A percentile compares a stretch with the other conserved stretches of the same genome.
These are phyloP conservation scores for Phrynocephalus vlangalii DNA, from an alignment of 2,797 vertebrate genomes.

Conservation along the genomic window DNA sequence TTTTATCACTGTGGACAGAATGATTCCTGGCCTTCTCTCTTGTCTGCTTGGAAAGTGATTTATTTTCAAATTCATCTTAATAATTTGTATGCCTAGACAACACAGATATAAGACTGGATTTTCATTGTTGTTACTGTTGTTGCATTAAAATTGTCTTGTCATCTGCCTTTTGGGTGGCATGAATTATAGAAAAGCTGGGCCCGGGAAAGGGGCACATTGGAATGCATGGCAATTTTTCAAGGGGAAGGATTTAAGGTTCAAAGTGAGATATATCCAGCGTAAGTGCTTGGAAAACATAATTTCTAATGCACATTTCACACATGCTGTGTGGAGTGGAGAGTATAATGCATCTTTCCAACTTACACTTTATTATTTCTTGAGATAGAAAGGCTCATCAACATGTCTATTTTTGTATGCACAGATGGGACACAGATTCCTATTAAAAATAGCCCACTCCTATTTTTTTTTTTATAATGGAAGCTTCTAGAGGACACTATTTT, in stretches of 20 bases:
- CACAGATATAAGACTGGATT: slow-evolving; percentile 41
- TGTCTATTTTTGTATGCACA: background rate
- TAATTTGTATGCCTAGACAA: slow-evolving; percentile 61
- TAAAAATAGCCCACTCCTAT: background rate
- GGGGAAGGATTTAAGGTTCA: slow-evolving; percentile 46
- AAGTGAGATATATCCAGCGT: slow-evolving; percentile 33
- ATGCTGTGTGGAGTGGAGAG: background rate
- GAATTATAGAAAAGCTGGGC: slow-evolving; percentile 55
- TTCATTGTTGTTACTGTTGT: background rate
- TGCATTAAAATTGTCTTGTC: slow-evolving; percentile 73
- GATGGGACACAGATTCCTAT: background rate
- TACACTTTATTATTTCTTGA: background rate
- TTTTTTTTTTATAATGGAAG: background rate
- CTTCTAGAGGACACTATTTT: background rate
- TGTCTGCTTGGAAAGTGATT: slow-evolving; percentile 57
- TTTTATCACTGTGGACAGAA: slow-evolving; percentile 38
- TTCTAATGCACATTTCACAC: background rate
- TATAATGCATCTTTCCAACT: slow-evolving; percentile 10
- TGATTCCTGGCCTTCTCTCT: slow-evolving; percentile 43
- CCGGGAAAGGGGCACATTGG: slow-evolving; percentile 47
- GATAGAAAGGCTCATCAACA: background rate
- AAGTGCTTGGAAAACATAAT: slow-evolving; percentile 37
- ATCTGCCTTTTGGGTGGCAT: slow-evolving; percentile 53
- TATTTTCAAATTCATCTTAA: slow-evolving; percentile 67
- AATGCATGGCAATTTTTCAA: slow-evolving; percentile 53